A percentile compares a stretch with the other conserved stretches of the same genome.
Conservation (phyloP, 2,113 vertebrate species). For the cat (Felis catus) region DNA sequence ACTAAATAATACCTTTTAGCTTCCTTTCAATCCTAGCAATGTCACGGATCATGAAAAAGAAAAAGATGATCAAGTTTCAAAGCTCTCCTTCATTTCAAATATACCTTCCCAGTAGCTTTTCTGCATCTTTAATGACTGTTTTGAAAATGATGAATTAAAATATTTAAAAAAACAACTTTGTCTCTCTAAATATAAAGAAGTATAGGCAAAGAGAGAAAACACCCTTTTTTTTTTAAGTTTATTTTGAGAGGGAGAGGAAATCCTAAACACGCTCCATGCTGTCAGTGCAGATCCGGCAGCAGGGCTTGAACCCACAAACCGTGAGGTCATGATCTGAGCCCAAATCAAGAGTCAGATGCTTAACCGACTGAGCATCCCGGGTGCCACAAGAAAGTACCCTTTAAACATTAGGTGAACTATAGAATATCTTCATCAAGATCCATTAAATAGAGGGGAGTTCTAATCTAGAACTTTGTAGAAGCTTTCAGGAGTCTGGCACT, state of each 20-base stretch:
- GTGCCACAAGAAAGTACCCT: neutral
- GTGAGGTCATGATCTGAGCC: too few species aligned
- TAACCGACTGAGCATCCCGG: too few species aligned
- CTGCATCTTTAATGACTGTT: neutral
- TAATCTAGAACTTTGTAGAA: neutral
- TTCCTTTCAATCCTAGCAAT: slow-evolving; percentile 64
- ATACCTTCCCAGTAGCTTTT: neutral
- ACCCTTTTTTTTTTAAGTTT: neutral
- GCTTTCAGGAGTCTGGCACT: neutral
- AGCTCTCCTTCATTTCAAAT: neutral
- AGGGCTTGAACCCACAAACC: too few species aligned
- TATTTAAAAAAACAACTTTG: neutral
- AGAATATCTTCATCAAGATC: neutral
- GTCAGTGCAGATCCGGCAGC: too few species aligned
- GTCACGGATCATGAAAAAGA: slow-evolving; percentile 35
- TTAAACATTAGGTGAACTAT: neutral
- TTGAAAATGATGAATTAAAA: neutral
- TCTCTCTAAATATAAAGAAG: neutral
- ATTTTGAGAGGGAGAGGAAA: too few species aligned
- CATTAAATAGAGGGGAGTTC: neutral
- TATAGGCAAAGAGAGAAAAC: neutral
- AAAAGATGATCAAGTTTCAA: neutral
- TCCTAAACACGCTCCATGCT: too few species aligned
- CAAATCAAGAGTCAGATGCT: too few species aligned
- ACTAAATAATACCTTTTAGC: slow-evolving; percentile 1